Evolutionary conservation across 1,140 invertebrate species (phyloP).

Genomic region (Cephus cinctus): DNA sequence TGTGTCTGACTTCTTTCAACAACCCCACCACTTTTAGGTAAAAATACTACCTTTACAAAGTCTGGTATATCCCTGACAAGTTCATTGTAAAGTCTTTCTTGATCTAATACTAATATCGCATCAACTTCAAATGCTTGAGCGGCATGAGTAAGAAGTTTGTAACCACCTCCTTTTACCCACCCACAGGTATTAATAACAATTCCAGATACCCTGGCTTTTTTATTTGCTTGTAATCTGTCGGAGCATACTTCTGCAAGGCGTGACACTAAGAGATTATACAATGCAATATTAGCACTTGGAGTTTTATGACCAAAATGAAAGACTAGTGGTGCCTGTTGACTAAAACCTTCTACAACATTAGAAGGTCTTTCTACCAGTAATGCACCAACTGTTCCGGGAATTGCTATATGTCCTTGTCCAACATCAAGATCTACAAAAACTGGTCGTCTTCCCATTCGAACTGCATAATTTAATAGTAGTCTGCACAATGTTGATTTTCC

Average conservation of each 20-base stretch:
- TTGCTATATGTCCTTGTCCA: constrained; percentile 89
- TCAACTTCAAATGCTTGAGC: constrained; percentile 94
- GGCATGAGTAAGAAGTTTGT: constrained; percentile 79
- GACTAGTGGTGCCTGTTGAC: constrained; percentile 86
- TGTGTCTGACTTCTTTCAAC: constrained; percentile 78
- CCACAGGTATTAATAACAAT: constrained; percentile 98
- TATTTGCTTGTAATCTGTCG: constrained; percentile 81
- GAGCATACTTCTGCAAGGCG: constrained; percentile 84
- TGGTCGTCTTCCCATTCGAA: constrained; percentile 79
- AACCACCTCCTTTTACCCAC: constrained; percentile 91
- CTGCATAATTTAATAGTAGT: constrained; percentile 92
- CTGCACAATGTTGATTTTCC: constrained; percentile 93
- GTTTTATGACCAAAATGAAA: constrained; percentile 92
- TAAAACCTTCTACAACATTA: constrained; percentile 90
- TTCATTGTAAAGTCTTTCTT: constrained; percentile 95
- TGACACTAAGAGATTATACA: constrained; percentile 86
- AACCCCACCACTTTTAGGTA: constrained; percentile 96
- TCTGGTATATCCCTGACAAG: constrained; percentile 89
- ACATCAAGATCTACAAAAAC: constrained; percentile 97
- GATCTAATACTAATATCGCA: constrained; percentile 93
- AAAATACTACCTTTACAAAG: constrained; percentile 89
- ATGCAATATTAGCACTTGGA: constrained; percentile 74
- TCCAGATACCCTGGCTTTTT: constrained; percentile 86
- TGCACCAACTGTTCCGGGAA: constrained; percentile 90
- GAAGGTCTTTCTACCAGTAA: constrained; percentile 88